A percentile compares a stretch with the other conserved stretches of the same genome.
Evolutionary conservation across 2,113 vertebrate species (phyloP).

Genomic region (Pimephales promelas): DNA sequence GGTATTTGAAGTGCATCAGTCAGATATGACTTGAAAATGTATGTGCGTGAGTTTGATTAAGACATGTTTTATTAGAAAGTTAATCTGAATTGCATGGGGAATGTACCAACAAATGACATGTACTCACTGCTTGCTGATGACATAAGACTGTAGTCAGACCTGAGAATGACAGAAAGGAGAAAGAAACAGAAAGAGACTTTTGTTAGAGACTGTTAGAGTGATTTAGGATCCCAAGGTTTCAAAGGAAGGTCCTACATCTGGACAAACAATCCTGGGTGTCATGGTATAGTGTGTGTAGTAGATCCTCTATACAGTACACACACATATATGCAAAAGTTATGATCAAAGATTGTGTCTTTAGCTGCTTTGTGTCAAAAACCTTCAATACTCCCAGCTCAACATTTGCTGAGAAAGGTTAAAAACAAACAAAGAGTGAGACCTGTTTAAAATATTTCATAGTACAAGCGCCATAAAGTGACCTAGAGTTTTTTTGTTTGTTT

Average conservation of each 20-base stretch:
- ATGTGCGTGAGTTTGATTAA: slow-evolving; percentile 5
- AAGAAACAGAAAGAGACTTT: slow-evolving; percentile 6
- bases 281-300: slow-evolving; percentile 20
- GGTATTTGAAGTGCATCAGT: neutral
- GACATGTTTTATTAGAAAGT: neutral
- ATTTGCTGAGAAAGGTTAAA: neutral
- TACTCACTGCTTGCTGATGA: slow-evolving; percentile 95
- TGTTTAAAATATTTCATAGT: neutral
- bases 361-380: neutral
- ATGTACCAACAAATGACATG: slow-evolving; percentile 34
- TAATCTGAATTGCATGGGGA: neutral
- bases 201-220: slow-evolving; percentile 36
- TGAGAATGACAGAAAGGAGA: slow-evolving; percentile 71
- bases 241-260: slow-evolving; percentile 40
- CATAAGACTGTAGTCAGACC: slow-evolving; percentile 92
- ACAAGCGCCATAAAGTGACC: neutral
- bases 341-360: slow-evolving; percentile 11
- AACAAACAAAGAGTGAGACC: neutral
- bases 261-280: slow-evolving; percentile 44
- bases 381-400: neutral
- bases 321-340: slow-evolving; percentile 8
- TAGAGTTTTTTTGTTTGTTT: neutral
- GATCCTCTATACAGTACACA: neutral
- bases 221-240: slow-evolving; percentile 42
- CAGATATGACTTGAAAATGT: neutral